Percentiles rank a stretch among this genome's conserved stretches.
Conservation (phyloP, 2,797 vertebrate genomes). For the Halcyon badia region DNA sequence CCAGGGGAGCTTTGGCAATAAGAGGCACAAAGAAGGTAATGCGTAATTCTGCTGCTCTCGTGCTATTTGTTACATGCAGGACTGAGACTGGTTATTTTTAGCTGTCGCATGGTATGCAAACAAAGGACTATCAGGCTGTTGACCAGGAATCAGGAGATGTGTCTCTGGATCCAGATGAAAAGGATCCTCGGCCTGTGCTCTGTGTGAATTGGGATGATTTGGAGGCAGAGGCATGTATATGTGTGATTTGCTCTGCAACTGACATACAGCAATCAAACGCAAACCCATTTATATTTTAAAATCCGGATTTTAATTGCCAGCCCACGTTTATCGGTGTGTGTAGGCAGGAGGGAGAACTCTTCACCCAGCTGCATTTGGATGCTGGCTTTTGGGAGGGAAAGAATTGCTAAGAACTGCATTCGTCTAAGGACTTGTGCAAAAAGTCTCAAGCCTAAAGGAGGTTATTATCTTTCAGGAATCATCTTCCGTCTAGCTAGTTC, state of each 20-base stretch:
- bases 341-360: slow-evolving; percentile 53
- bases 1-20: background rate
- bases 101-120: background rate
- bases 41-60: background rate
- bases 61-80: background rate
- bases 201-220: background rate
- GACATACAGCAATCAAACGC: slow-evolving; percentile 24
- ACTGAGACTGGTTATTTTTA: accelerated
- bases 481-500: background rate
- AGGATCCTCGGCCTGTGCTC: background rate
- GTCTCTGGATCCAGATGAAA: background rate
- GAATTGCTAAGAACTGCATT: background rate
- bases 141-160: accelerated
- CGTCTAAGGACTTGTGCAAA: background rate
- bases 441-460: background rate
- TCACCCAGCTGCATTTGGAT: slow-evolving; percentile 24
- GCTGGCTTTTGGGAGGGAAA: background rate
- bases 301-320: slow-evolving; percentile 43
- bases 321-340: slow-evolving; percentile 20
- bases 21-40: background rate
- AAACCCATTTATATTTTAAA: slow-evolving; percentile 18
- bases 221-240: slow-evolving; percentile 35
- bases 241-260: slow-evolving; percentile 24
- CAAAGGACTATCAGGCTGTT: background rate
- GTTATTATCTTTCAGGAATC: background rate